Evolutionary conservation across 1,140 invertebrate genomes (phyloP).

Genomic region (Ostrea denselamellosa): DNA sequence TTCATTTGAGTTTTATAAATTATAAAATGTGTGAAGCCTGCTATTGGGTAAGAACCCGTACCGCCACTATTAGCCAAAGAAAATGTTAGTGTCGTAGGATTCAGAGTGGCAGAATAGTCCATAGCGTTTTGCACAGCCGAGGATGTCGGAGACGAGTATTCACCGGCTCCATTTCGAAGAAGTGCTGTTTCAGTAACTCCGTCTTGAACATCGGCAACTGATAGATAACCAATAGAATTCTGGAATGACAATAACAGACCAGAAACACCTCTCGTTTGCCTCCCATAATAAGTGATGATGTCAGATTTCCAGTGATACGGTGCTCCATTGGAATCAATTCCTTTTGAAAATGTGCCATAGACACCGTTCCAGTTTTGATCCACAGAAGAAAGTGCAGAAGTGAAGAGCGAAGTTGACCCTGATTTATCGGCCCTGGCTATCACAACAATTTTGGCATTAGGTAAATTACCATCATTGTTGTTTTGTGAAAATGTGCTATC

Average conservation of each 20-base stretch:
- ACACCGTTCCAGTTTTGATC: constrained; percentile 59
- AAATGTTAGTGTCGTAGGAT: constrained; percentile 53
- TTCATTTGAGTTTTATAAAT: constrained; percentile 61
- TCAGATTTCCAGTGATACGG: constrained; percentile 58
- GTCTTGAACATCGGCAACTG: constrained; percentile 54
- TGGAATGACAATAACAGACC: constrained; percentile 62
- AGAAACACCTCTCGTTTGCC: constrained; percentile 64
- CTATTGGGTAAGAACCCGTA: constrained; percentile 67
- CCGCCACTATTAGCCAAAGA: constrained; percentile 55
- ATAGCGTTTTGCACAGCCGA: constrained; percentile 63
- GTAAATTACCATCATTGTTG: constrained; percentile 62
- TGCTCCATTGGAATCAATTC: constrained; percentile 42
- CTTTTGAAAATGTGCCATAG: constrained; percentile 63
- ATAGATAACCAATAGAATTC: constrained; percentile 70
- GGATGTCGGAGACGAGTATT: constrained; percentile 44
- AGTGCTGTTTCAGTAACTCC: constrained; percentile 54
- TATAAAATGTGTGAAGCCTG: constrained; percentile 71
- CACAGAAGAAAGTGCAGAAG: constrained; percentile 63
- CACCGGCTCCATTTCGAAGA: constrained; percentile 62
- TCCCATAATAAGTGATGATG: constrained; percentile 61
- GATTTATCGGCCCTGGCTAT: constrained; percentile 68
- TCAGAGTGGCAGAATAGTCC: constrained; percentile 53
- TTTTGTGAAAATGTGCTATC: constrained; percentile 54
- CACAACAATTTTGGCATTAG: constrained; percentile 60
- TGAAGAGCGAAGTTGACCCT: constrained; percentile 71